phyloP scores from a whole-genome alignment of 2,888 invertebrate genomes.

The Malacosoma neustria region DNA sequence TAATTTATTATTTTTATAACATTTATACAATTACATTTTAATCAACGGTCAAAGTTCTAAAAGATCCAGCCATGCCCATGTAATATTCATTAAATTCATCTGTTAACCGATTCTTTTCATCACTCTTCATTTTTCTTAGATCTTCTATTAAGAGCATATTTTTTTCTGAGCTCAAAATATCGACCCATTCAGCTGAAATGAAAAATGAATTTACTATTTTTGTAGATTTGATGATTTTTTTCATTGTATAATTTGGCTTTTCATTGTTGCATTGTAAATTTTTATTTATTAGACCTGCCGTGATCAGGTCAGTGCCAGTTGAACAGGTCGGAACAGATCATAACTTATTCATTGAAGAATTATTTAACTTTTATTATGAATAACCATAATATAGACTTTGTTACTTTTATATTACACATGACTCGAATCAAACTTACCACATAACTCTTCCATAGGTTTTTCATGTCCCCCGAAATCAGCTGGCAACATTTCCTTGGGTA shows the following conservation, averaged over 20 bases:
- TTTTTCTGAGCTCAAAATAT: not conserved
- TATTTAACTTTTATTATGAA: too few species aligned
- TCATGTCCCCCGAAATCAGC: conserved; percentile 10
- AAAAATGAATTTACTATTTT: too few species aligned
- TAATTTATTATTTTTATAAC: too few species aligned
- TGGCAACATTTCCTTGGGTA: conserved; percentile 11
- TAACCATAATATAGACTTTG: too few species aligned
- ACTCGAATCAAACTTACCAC: not conserved
- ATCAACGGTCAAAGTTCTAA: not conserved
- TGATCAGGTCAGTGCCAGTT: too few species aligned
- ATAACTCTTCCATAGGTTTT: conserved; percentile 1
- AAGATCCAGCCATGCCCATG: not conserved
- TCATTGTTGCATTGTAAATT: too few species aligned
- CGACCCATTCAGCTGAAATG: not conserved
- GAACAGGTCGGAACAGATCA: too few species aligned
- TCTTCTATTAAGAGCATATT: not conserved
- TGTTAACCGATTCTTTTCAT: not conserved
- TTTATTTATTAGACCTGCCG: too few species aligned
- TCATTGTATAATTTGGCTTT: too few species aligned
- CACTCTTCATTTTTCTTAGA: not conserved
- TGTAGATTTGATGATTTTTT: too few species aligned
- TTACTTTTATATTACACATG: too few species aligned
- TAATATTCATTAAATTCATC: not conserved
- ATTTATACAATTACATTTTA: not conserved
- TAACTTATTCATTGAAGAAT: too few species aligned